Base-by-base conservation (phyloP, 2,797 vertebrate genomes). In the Oryzias dopingdopingensis region DNA sequence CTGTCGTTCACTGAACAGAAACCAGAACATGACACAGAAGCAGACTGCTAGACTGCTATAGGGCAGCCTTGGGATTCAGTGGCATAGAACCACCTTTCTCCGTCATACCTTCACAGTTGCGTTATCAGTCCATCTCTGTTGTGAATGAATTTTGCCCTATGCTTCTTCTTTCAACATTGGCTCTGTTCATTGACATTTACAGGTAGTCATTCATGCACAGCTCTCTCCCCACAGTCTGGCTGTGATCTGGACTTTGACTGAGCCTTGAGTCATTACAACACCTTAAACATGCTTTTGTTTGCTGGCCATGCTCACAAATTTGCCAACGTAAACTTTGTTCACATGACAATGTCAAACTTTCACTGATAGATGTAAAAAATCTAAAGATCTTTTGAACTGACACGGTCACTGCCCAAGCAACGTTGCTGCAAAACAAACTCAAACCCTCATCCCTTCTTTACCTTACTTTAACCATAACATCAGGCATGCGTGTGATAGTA, bases 221-320 rank as follows among this genome's bases (percentile, higher is more conserved):
- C 20, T 23, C 45, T 23, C 20, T 13, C 8, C 4, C 48, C 43
- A 18, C 16, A n/a, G 18, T 15, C 20, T 6, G 20, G 17, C 18
- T 20, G 45, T 22, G 45, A 22, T 23, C 45, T 47, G 45, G 45
- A 47, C 45, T 47, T 47, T 47, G 45, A 47, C 45, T 23, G 14
- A 14, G 45, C 45, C 45, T 14, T 23, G 14, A 14, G 45, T 22
- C 45, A 23, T 47, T 47, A 22, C 20, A 47, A 47, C 45, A 47
- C 20, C 22, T 44, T 47, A 13, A 47, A 4, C 44, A 17, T 2
- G 8, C 44, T 46, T 22, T 46, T 12, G 44, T 22, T 22, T 45
- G 20, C 22, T 13, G 7, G 12, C 20, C 20, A 47, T 10, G 32
- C 32, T 37, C 32, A 10, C 32, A 37, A 10, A 12, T 37, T 37